Base-by-base conservation (phyloP, 2,888 invertebrate genomes). In the Eueremaeus valkanovi region DNA sequence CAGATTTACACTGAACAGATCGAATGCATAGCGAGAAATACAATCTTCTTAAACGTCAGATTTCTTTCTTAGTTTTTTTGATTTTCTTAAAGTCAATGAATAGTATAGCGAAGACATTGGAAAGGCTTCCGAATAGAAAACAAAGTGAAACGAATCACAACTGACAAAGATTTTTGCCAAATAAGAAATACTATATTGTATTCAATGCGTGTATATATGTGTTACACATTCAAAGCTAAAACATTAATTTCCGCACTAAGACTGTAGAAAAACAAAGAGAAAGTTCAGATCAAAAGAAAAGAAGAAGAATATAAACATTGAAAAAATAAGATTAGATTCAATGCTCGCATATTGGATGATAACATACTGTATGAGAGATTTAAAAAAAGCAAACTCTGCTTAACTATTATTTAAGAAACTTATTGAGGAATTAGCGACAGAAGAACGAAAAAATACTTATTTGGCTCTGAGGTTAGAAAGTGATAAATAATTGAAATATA, bases 1-100 rank as follows among this genome's bases (percentile, higher is more conserved):
- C 27, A 55, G 55, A 55, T 55, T 55, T 55, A 55, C 55, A 55
- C 27, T 55, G 55, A n/a, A n/a, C n/a, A 55, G 24, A 55, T 24
- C 24, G 51, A 24, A 55, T 45, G 13, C 18, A 13, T 45, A 13
- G 11, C 40, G 3, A 45, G 16, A 55, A 55, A 27, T 55, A 55
- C 55, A 51, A 55, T 55, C 55, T 45, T 45, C 45, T 45, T 45
- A 45, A 45, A 45, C 45, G 45, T 45, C 45, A 45, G 16, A 6
- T 3, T 45, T 45, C n/a, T 45, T 11, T 36, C 36, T 36, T 36
- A 36, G 6, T 5, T 45, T 45, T 45, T 6, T 45, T 45, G 16
- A 45, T 3, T 45, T 45, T 45, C 45, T n/a, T n/a, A n/a, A 45
- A 11, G 11, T 45, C 45, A 45, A 45, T 45, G 6, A 45, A 45